Conservation (phyloP, 1,140 invertebrate genomes). For the Apocrypta bakeri region DNA sequence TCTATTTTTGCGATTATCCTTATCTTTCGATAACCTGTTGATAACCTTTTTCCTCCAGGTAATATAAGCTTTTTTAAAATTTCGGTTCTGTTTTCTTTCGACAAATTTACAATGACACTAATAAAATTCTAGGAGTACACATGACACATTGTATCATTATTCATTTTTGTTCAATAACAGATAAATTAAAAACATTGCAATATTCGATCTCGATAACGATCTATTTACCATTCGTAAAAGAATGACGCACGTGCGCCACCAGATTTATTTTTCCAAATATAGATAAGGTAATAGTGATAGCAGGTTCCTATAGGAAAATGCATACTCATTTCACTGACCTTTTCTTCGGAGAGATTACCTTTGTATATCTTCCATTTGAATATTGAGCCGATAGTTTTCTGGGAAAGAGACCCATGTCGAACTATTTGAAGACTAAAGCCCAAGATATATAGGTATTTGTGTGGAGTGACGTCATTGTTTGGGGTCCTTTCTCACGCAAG, state of each 20-base stretch:
- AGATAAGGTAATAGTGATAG: neutral
- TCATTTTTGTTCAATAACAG: no score
- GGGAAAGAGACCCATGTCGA: conserved; percentile 5
- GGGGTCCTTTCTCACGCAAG: neutral
- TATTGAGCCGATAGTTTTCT: conserved; percentile 17
- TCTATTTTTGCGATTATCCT: no score
- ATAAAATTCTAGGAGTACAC: no score
- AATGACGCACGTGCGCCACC: neutral
- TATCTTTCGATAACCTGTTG: no score
- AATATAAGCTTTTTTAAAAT: no score
- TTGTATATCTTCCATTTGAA: conserved; percentile 12
- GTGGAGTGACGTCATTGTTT: neutral
- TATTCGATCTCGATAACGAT: no score
- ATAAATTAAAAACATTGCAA: no score
- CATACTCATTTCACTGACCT: neutral
- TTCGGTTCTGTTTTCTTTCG: no score
- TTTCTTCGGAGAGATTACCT: neutral
- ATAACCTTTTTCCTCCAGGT: no score
- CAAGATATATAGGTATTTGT: neutral
- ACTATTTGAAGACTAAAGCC: neutral
- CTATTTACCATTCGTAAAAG: neutral
- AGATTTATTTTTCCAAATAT: neutral
- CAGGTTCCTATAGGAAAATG: neutral
- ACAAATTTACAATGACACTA: no score
- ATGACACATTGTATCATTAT: no score